Evolutionary conservation across 2,888 invertebrate genomes (phyloP), one percentile per base, ranked within the genome.

Genomic region (Latrodectus hesperus): DNA sequence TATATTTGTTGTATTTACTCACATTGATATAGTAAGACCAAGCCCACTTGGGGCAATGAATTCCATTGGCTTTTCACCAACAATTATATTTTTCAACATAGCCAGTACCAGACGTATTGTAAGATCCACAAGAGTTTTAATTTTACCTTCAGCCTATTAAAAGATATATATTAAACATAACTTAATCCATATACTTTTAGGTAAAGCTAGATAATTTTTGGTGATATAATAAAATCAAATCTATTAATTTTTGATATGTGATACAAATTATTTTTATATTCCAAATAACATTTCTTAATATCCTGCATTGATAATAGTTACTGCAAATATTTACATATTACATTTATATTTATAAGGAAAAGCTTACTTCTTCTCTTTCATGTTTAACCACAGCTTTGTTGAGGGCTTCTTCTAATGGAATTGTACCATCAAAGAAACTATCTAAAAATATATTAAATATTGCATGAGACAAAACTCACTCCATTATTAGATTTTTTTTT

Each of bases 21-120:
- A 90, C 90, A 90, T 90, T 53, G 90, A 89, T 77, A 90, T 90
- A 16, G 90, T 90, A 16, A 90, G 73, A 11, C 90, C 89, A n/a
- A 90, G 85, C 52, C 90, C 90, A 87, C 90, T 90, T 16, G 90
- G 90, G 12, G 90, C 90, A 14, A 89, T 87, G 70, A 90, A 90
- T 73, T 90, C 89, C 74, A 90, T 86, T 0, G 90, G 90, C 64
- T 90, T 89, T 80, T 90, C 90, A 12, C 90, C 90, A 75, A 90
- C 90, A 51, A 90, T 89, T 67, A 90, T 90, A 77, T 90, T 90
- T 73, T 89, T 89, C 22, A 90, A 75, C 83, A 90, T 90, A 9
- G 90, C 83, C 67, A 90, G 73, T 8, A 90, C 90, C 67, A 90
- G 75, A 74, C 89, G 86, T 53, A 90, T 90, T 5, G 90, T 90